Conservation (phyloP, 2,888 invertebrate genomes). For the Ischnura elegans region DNA sequence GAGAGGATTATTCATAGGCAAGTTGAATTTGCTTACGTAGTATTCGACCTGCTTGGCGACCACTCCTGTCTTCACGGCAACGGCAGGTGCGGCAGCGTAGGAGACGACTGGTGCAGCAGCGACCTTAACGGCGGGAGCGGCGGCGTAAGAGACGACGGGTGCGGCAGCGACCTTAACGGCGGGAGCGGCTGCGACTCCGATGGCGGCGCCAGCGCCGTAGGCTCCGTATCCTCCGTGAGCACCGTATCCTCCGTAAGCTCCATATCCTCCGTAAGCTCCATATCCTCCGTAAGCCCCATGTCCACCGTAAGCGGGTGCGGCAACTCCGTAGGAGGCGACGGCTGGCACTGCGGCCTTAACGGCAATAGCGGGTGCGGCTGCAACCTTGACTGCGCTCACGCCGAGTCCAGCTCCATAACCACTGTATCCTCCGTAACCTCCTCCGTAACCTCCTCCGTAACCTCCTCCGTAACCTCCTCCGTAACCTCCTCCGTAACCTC, state of each 20-base stretch:
- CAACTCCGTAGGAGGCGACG: slow-evolving; percentile 71
- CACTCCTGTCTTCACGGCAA: slow-evolving; percentile 72
- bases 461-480: slow-evolving; percentile 70
- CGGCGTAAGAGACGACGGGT: slow-evolving; percentile 72
- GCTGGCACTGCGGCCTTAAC: slow-evolving; percentile 8
- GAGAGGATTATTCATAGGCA: not conserved
- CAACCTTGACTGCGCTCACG: not conserved
- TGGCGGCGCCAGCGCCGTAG: not conserved
- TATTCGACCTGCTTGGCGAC: slow-evolving; percentile 83
- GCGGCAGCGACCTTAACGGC: slow-evolving; percentile 75
- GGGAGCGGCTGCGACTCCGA: slow-evolving; percentile 74
- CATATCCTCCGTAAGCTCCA: slow-evolving; percentile 62
- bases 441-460: slow-evolving; percentile 68
- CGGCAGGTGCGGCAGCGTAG: slow-evolving; percentile 70
- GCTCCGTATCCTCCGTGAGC: not conserved
- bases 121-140: slow-evolving; percentile 70
- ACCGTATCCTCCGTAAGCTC: slow-evolving; percentile 48
- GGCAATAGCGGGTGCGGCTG: slow-evolving; percentile 9
- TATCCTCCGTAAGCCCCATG: slow-evolving; percentile 68
- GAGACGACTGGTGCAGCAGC: slow-evolving; percentile 73
- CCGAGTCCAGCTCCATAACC: not conserved
- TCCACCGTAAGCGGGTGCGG: slow-evolving; percentile 74
- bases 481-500: slow-evolving; percentile 39
- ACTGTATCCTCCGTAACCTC: slow-evolving; percentile 52
- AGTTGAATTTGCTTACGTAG: slow-evolving; percentile 80